Base-by-base conservation (phyloP, 2,113 vertebrate species). In the Campylomormyrus numenius region DNA sequence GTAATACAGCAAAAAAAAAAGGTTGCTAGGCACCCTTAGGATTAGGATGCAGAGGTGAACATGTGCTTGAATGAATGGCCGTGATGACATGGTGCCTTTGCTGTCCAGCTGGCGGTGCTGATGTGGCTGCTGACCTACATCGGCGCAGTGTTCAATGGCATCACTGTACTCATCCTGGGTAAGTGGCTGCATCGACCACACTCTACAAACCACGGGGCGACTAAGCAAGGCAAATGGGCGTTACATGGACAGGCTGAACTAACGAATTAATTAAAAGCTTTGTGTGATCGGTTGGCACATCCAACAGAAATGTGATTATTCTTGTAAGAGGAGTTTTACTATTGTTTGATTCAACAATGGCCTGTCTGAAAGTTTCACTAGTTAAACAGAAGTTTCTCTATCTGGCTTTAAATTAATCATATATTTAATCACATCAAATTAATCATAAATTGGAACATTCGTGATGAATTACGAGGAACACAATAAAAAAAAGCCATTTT, bases 91-190 rank as follows among this genome's bases (percentile, higher is more conserved):
- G 42, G 19, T 48, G 39, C 35, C 24, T 80, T 4, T 89, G 49
- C 74, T 1, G 84, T 85, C 66, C 93, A 96, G 96, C 94, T 96
- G 90, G 96, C 95, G 9, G 95, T 96, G 62, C 93, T 95, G 90
- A 96, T 96, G 96, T 96, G 95, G 95, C 92, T 96, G 92, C 94
- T 96, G 95, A 96, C 96, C 5, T 96, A 96, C 0, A 95, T 96
- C 0, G 95, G 96, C 58, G 95, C 95, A 1, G 94, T 96, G 83
- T 96, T 96, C 91, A 96, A 96, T 53, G 96, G 96, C 46, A 95
- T 96, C 92, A 96, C 96, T n/a, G 93, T 96, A 83, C 94, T 96
- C 89, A 96, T 96, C 89, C 93, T 96, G 7, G 95, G 96, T 96
- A 95, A 95, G 94, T 48, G 74, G 35, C 31, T 17, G 5, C 6